Evolutionary conservation across 2,888 invertebrate species (phyloP), one percentile per base, ranked within the genome.

Genomic region (Andrena bicolor): DNA sequence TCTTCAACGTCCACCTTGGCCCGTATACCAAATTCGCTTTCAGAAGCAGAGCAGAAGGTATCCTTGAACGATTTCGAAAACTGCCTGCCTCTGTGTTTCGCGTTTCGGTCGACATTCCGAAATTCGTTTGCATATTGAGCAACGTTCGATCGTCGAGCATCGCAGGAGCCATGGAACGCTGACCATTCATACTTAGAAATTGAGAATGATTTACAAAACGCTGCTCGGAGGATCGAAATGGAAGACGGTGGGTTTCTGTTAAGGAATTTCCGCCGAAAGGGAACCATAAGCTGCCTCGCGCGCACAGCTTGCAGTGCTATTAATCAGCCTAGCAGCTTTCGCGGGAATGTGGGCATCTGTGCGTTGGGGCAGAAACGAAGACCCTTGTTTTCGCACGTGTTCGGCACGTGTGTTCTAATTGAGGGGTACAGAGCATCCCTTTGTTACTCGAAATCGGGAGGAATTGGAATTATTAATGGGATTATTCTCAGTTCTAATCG

Each of bases 381-480:
- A 71, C n/a, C 58, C 60, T 60, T 73, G 82, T 76, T 82, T 75
- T 80, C 65, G 28, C 86, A 86, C 75, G 82, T 87, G 87, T 71
- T 56, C 53, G 8, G 28, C 82, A 70, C 30, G 8, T 70, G 87
- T 41, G 53, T 48, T n/a, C 26, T n/a, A 49, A 28, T 7, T 10
- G 23, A 56, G 23, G 35, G 6, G 41, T 26, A 28, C 23, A n/a
- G 35, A 79, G 28, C 41, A 69, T 49, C 78, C 49, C 49, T 75
- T 58, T 68, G 60, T 73, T 71, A 69, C 26, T 65, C 8, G 20
- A 35, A 23, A 35, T 48, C 30, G 13, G 30, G 35, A 68, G 60
- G 6, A 32, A 66, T 60, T 8, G 26, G 48, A 41, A 32, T 70
- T 70, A 69, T 81, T 66, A 74, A 83, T 73, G n/a, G 26, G 10